Evolutionary conservation across 2,888 invertebrate species (phyloP), one percentile per base, ranked within the genome.

Genomic region (Cryptocephalus primarius): DNA sequence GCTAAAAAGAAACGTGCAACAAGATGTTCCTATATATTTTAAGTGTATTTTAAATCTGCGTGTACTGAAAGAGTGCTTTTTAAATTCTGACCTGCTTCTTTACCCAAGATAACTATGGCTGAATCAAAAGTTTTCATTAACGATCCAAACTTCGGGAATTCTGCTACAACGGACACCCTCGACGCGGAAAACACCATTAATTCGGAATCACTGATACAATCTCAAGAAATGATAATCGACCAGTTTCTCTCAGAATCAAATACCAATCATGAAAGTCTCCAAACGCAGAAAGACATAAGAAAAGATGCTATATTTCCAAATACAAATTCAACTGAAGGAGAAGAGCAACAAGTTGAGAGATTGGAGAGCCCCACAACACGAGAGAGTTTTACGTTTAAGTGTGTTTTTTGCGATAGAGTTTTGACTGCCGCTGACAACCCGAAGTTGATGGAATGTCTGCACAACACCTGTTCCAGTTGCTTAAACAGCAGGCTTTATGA

Each of bases 381-480:
- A 13, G 67, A 67, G 47, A 60, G 55, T 44, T 66, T 59, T 54
- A 60, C 63, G 40, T 69, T 65, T 47, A 71, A 69, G 54, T 71
- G 71, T 55, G 62, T 68, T 40, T 71, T 69, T 59, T 71, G 71
- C 58, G 69, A 69, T 46, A 73, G 75, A 59, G 59, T 70, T 39
- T 69, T 83, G 43, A 72, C 72, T 38, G 66, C 72, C 34, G 72
- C 68, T 38, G 80, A 82, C 61, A 75, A 77, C 41, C 88, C 91
- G 33, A 89, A 88, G 72, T 75, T 92, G 49, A 73, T 93, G 63
- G 89, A 89, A 70, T 93, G 92, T 67, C 75, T 93, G 56, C 92
- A 93, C 69, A 85, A 89, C 44, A 82, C 86, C 49, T 93, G 92
- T 68, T 76, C 80, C 47, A 74, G 78, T 51, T 90, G 90, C 71